Evolutionary conservation across 2,113 vertebrate genomes (phyloP).

Genomic region (Fulmarus glacialis): DNA sequence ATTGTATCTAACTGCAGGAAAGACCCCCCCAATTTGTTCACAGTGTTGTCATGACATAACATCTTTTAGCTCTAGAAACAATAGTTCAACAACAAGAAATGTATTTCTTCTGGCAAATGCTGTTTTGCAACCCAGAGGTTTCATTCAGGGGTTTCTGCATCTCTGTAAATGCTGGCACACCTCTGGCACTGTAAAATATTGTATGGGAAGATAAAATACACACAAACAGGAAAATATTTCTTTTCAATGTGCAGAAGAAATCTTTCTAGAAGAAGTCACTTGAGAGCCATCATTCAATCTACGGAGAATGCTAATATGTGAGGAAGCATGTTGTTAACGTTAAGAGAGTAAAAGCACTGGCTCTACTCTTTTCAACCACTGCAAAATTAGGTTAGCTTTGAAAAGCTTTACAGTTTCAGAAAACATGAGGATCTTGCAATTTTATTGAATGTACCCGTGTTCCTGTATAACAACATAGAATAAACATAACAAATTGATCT

Average conservation of each 20-base stretch:
- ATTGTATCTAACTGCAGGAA: not conserved
- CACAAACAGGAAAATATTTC: not conserved
- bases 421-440: not conserved
- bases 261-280: not conserved
- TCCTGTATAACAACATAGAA: not conserved
- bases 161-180: not conserved
- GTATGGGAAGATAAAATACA: not conserved
- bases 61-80: not conserved
- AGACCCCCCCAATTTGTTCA: not conserved
- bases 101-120: fast-evolving
- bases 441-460: not conserved
- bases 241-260: not conserved
- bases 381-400: not conserved
- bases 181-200: not conserved
- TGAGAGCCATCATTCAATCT: not conserved
- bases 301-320: not conserved
- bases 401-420: not conserved
- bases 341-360: not conserved
- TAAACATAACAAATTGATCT: not conserved
- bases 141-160: not conserved
- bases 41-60: not conserved
- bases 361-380: not conserved
- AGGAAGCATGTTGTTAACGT: not conserved
- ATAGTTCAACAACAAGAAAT: not conserved
- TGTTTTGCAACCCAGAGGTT: not conserved